Evolutionary conservation across 1,140 invertebrate species (phyloP).

Genomic region (Brachionus paranguensis): DNA sequence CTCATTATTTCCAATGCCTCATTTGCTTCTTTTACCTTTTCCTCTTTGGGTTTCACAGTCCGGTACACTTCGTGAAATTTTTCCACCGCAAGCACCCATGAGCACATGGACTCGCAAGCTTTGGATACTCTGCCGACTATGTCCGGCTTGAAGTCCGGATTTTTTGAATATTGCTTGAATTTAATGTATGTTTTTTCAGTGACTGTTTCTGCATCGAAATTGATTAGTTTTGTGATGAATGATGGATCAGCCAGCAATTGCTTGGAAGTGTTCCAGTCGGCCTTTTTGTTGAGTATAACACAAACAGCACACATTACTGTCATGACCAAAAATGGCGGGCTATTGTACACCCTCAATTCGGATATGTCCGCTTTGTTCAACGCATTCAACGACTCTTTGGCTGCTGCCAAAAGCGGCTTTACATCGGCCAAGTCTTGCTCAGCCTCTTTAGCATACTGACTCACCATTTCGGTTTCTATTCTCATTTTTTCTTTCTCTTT

Average conservation of each 20-base stretch:
- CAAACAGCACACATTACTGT: constrained; percentile 74
- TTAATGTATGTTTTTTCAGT: constrained; percentile 51
- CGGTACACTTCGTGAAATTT: constrained; percentile 55
- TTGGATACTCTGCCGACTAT: constrained; percentile 49
- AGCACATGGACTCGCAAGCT: constrained; percentile 52
- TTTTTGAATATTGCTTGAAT: constrained; percentile 50
- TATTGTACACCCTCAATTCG: constrained; percentile 62
- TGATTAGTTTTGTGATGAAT: constrained; percentile 50
- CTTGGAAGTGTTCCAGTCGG: constrained; percentile 51
- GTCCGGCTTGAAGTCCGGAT: constrained; percentile 52
- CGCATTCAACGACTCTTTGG: constrained; percentile 71
- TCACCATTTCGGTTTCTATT: constrained; percentile 53
- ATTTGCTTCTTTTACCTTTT: constrained; percentile 35
- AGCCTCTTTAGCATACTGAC: constrained; percentile 54
- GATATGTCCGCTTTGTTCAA: constrained; percentile 81
- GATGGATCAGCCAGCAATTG: constrained; percentile 50
- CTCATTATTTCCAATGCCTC: constrained; percentile 44
- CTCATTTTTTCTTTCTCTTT: constrained; percentile 52
- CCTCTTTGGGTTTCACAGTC: constrained; percentile 43
- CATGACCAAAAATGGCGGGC: constrained; percentile 49
- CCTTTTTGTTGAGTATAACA: constrained; percentile 69
- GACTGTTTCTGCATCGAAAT: constrained; percentile 51
- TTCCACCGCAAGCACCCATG: constrained; percentile 54
- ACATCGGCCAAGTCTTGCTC: constrained; percentile 51
- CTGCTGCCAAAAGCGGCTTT: constrained; percentile 72